phyloP scores from a whole-genome alignment of 2,797 vertebrate species.

The Atherinosoma microstoma region DNA sequence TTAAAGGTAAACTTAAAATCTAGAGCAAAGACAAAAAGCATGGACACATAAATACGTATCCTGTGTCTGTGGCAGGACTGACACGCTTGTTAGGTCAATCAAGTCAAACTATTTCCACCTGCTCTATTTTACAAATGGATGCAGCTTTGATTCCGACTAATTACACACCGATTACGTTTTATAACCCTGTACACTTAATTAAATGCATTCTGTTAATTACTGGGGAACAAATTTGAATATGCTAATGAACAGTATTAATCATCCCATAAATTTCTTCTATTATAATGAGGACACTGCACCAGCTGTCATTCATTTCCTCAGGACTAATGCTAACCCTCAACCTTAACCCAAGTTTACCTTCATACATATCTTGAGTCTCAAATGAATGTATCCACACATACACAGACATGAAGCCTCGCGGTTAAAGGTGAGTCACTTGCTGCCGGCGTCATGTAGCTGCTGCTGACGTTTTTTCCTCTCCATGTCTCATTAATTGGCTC shows the following conservation, averaged over 20 bases:
- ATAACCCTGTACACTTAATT: slow-evolving; percentile 21
- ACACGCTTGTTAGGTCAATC: slow-evolving; percentile 9
- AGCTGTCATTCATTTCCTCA: neutral
- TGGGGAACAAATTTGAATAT: slow-evolving; percentile 34
- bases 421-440: slow-evolving; percentile 31
- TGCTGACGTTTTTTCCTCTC: slow-evolving; percentile 11
- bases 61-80: neutral
- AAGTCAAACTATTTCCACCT: slow-evolving; percentile 32
- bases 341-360: neutral
- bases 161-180: slow-evolving; percentile 45
- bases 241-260: slow-evolving; percentile 19
- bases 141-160: slow-evolving; percentile 43
- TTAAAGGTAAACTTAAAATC: too few relatives aligned
- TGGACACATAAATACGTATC: neutral
- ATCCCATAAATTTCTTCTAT: slow-evolving; percentile 6
- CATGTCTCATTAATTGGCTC: slow-evolving; percentile 44
- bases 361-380: neutral
- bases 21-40: too few relatives aligned
- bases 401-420: neutral
- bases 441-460: slow-evolving; percentile 23
- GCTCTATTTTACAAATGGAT: slow-evolving; percentile 41
- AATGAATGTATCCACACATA: neutral
- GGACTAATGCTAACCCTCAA: neutral
- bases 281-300: slow-evolving; percentile 11
- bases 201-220: slow-evolving; percentile 51